These are phyloP conservation scores for Nematolebias whitei DNA, from an alignment of 2,113 vertebrate species.

Conservation along the genomic window DNA sequence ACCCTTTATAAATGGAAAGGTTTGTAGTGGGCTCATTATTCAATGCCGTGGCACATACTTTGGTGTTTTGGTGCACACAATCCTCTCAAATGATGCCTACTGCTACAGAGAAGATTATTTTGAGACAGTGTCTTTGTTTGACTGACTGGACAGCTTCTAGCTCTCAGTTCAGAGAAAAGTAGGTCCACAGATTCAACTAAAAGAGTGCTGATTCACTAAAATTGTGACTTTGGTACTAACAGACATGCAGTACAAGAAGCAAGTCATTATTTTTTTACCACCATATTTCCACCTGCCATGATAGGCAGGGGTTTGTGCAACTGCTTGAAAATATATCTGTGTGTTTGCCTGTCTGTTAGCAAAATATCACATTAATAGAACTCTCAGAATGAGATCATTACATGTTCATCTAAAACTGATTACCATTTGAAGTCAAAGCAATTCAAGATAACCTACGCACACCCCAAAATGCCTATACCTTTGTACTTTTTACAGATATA, in stretches of 20 bases:
- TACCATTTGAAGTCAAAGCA: too few species aligned
- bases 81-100: constrained; percentile 4
- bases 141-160: constrained; percentile 5
- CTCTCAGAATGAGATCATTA: too few species aligned
- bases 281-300: too few species aligned
- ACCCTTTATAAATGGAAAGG: constrained; percentile 33
- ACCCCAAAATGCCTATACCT: too few species aligned
- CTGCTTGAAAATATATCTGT: too few species aligned
- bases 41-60: constrained; percentile 11
- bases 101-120: constrained; percentile 41
- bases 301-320: too few species aligned
- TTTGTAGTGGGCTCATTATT: constrained; percentile 34
- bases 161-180: not conserved
- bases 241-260: not conserved
- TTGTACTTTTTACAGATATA: too few species aligned
- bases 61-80: constrained; percentile 29
- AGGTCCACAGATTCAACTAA: not conserved
- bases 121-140: constrained; percentile 27
- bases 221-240: not conserved
- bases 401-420: too few species aligned
- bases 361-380: too few species aligned
- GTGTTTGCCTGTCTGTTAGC: too few species aligned
- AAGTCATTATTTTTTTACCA: not conserved
- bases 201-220: not conserved
- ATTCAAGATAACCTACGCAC: too few species aligned